Conservation (phyloP, 2,797 vertebrate species). For the Muraenolepis orangiensis region DNA sequence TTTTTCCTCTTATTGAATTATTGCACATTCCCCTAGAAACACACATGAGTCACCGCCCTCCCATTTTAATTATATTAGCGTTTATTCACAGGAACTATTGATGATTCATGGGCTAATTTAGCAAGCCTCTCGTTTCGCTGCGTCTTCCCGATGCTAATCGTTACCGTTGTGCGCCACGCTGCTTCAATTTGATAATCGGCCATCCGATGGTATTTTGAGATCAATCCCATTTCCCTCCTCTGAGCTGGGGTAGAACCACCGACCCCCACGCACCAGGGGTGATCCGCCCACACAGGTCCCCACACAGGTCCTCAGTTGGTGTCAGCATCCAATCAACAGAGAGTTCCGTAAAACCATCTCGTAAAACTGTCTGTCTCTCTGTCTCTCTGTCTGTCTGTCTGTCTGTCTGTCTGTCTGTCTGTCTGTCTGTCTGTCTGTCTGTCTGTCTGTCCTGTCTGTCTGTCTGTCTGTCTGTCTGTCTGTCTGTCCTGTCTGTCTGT, state of each 20-base stretch:
- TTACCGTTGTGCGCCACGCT: background rate
- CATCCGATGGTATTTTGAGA: background rate
- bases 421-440: no score
- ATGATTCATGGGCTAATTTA: conserved; percentile 2
- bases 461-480: no score
- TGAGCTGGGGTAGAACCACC: background rate
- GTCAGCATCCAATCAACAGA: background rate
- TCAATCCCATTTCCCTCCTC: background rate
- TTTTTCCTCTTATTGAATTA: background rate
- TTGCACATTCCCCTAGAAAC: background rate
- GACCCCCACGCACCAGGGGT: background rate
- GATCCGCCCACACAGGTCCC: background rate
- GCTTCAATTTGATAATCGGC: background rate
- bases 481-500: no score
- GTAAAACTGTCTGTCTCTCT: no score
- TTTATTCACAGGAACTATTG: background rate
- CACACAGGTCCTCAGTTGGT: background rate
- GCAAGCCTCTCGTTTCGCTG: background rate
- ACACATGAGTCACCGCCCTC: background rate
- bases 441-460: no score
- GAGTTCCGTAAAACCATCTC: background rate
- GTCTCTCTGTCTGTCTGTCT: no score
- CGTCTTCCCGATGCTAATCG: background rate
- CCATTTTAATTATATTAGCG: background rate
- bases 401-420: no score